Evolutionary conservation across 2,113 vertebrate genomes (phyloP).

Genomic region (Dipodomys merriami): DNA sequence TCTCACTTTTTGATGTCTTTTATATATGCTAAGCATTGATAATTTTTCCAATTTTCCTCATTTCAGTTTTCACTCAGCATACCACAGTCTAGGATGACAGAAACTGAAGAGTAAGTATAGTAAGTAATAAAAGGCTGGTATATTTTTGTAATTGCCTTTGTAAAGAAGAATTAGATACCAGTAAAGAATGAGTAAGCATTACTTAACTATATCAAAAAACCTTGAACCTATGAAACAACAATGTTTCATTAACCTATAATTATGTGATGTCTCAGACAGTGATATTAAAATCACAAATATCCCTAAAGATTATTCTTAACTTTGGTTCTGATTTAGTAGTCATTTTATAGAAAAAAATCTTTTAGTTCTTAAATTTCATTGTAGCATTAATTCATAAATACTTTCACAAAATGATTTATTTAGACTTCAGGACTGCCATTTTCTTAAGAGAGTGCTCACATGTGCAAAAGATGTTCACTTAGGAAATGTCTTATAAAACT

Average conservation of each 20-base stretch:
- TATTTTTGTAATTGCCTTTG: not conserved
- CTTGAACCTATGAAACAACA: not conserved
- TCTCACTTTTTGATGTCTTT: not conserved
- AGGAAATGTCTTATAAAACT: not conserved
- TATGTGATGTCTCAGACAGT: not conserved
- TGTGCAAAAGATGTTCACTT: not conserved
- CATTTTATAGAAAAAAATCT: not conserved
- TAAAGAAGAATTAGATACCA: not conserved
- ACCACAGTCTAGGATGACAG: not conserved
- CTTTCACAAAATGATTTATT: slow-evolving; percentile 7
- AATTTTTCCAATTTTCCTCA: not conserved
- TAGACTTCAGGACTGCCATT: not conserved
- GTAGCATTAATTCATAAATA: not conserved
- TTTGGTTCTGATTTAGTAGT: not conserved
- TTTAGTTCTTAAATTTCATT: not conserved
- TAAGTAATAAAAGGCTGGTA: not conserved
- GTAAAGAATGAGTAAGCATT: not conserved
- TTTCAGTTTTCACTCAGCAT: not conserved
- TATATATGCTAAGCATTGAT: not conserved
- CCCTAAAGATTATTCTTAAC: not conserved
- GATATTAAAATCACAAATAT: not conserved
- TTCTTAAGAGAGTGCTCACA: not conserved
- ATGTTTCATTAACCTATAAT: not conserved
- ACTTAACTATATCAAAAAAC: not conserved
- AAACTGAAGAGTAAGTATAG: not conserved